Conservation (phyloP, 2,888 invertebrate genomes). For the Cantharis rufa region DNA sequence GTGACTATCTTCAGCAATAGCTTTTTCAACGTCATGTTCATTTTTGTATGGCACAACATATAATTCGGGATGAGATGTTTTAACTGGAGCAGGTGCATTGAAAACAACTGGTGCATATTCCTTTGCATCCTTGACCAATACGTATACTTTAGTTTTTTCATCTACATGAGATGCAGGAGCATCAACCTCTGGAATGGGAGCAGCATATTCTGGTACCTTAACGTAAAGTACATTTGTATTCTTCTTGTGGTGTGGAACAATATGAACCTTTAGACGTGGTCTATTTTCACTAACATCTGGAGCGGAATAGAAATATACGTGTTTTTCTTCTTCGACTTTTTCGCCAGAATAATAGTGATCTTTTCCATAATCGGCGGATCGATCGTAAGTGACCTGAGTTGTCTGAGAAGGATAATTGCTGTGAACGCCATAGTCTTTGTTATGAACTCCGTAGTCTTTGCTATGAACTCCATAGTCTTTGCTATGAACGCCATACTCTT, state of each 20-base stretch:
- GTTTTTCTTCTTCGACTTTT: slow-evolving; percentile 39
- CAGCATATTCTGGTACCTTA: slow-evolving; percentile 50
- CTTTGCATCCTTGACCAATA: slow-evolving; percentile 60
- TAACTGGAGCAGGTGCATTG: slow-evolving; percentile 73
- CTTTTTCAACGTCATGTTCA: slow-evolving; percentile 53
- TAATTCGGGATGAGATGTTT: slow-evolving; percentile 82
- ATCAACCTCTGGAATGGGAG: slow-evolving; percentile 42
- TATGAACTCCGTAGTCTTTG: background rate
- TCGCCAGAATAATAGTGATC: background rate
- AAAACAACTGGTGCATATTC: slow-evolving; percentile 76
- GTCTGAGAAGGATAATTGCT: background rate
- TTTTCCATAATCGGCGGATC: background rate
- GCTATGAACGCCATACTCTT: background rate
- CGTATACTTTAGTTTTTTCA: slow-evolving; percentile 47
- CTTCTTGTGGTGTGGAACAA: slow-evolving; percentile 48
- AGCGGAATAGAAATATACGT: slow-evolving; percentile 49
- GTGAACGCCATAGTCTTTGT: background rate
- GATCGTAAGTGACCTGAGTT: background rate
- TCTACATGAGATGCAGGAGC: slow-evolving; percentile 39
- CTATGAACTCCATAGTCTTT: background rate
- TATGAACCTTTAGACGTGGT: slow-evolving; percentile 36
- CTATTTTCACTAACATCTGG: slow-evolving; percentile 44
- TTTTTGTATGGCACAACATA: slow-evolving; percentile 83
- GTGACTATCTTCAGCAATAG: slow-evolving; percentile 29
- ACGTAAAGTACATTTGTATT: slow-evolving; percentile 58